Evolutionary conservation across 2,797 vertebrate species (phyloP).

Genomic region (Nyctalus aviator): DNA sequence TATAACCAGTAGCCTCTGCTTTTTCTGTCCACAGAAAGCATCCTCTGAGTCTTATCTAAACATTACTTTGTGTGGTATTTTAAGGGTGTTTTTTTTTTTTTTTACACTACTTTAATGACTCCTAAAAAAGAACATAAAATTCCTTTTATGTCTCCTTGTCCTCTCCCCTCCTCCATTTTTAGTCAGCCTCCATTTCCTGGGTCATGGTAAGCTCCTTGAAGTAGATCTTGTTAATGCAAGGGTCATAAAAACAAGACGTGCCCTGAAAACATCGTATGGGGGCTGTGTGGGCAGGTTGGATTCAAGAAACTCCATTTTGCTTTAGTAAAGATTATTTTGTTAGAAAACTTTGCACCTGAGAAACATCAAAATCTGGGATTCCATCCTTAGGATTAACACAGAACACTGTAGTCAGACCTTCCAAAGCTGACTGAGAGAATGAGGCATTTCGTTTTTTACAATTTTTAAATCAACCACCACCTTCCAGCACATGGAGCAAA

Average conservation of each 20-base stretch:
- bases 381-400: not conserved
- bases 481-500: not conserved
- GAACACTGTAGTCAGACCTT: not conserved
- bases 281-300: not conserved
- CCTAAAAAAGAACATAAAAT: conserved; percentile 85
- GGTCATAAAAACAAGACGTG: conserved; percentile 82
- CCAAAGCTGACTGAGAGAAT: not conserved
- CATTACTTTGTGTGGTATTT: conserved; percentile 68
- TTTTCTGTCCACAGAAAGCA: conserved; percentile 33
- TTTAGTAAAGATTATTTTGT: conserved; percentile 52
- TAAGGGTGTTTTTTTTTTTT: conserved; percentile 62
- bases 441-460: not conserved
- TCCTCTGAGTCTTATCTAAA: conserved; percentile 64
- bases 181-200: conserved; percentile 84
- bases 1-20: not conserved
- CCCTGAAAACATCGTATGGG: conserved; percentile 72
- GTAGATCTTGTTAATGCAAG: conserved; percentile 80
- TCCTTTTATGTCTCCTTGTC: conserved; percentile 83
- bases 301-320: conserved; percentile 46
- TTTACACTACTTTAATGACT: conserved; percentile 82
- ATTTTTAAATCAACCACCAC: not conserved
- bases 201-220: conserved; percentile 82
- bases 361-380: conserved; percentile 23
- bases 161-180: conserved; percentile 76
- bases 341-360: not conserved